Base-by-base conservation (phyloP, 2,113 vertebrate genomes). In the Tyrannus savana region DNA sequence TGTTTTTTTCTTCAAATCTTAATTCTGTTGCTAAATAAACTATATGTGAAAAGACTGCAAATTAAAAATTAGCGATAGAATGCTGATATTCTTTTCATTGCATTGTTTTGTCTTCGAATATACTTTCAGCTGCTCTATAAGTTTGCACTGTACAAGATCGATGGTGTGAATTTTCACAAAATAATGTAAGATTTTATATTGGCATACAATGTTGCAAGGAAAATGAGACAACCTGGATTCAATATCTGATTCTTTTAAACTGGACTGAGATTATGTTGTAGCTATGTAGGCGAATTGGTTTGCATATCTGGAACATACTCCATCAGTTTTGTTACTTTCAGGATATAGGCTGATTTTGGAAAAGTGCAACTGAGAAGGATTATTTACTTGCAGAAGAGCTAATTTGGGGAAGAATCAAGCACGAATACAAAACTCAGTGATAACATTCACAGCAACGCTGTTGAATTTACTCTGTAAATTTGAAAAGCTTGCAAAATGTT, bases 391-490 rank as follows among this genome's bases (percentile, higher is more conserved):
- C 11, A 85, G 84, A 92, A 81, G 59, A 86, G 64, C 33, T 94
- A 93, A 86, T 96, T 92, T 87, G 60, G 84, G 75, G 81, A 95
- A 77, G 88, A 92, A 94, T 72, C 86, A 90, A 72, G 60, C 19
- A 41, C 46, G 47, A 90, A 64, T 86, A 71, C 11, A 91, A 79
- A 93, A 50, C 52, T 73, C 62, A n/a, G 76, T 0, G 53, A 94
- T 88, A 92, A 75, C 39, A 90, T 89, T 94, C 68, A 81, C 6
- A 15, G 22, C 44, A 88, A 74, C 5, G 6, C 7, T 67, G 49
- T 58, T 87, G 67, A 90, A 96, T 93, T 91, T 94, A 74, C 72
- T 91, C 50, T 74, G 79, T 77, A 93, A 92, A 92, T 92, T 77
- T 88, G 73, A 90, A 96, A 93, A 90, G 41, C 60, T 90, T 72